Conservation (phyloP, 2,888 invertebrate genomes). For the Synanthedon andrenaeformis region DNA sequence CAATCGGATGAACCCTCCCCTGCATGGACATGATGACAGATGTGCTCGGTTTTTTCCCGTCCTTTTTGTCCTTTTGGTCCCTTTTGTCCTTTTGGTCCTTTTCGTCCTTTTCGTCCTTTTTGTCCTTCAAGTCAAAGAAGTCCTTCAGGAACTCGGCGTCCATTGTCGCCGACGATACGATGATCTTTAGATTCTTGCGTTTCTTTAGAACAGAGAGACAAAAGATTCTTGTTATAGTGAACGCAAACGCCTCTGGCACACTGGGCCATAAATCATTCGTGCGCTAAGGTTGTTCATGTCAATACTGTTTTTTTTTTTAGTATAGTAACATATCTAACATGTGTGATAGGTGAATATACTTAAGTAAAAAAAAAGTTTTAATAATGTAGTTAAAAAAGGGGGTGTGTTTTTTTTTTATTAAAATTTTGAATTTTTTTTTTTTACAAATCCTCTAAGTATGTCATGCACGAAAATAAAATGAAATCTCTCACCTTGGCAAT, state of each 20-base stretch:
- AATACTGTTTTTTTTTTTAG: too few relatives aligned
- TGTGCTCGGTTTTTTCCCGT: constrained; percentile 37
- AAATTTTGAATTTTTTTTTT: too few relatives aligned
- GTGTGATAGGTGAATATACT: too few relatives aligned
- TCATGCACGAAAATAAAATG: background rate
- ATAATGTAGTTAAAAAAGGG: too few relatives aligned
- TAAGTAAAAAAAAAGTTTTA: too few relatives aligned
- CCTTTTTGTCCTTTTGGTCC: constrained; percentile 25
- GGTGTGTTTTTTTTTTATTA: too few relatives aligned
- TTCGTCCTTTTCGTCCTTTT: constrained; percentile 23
- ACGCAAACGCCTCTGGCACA: too few relatives aligned
- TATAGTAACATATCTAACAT: too few relatives aligned
- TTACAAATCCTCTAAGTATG: too few relatives aligned
- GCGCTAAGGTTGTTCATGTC: too few relatives aligned
- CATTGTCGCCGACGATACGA: constrained; percentile 95
- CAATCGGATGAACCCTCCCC: constrained; percentile 89
- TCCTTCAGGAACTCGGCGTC: constrained; percentile 88
- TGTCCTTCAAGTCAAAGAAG: constrained; percentile 76
- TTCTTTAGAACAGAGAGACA: constrained; percentile 62
- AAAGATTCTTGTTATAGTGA: background rate
- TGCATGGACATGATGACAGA: constrained; percentile 88
- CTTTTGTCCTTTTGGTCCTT: constrained; percentile 27
- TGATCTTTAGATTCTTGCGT: constrained; percentile 82
- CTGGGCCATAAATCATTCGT: too few relatives aligned
- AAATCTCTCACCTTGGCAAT: constrained; percentile 75